A percentile compares a stretch with the other conserved stretches of the same genome.
phyloP scores from a whole-genome alignment of 2,888 invertebrate genomes.

The Amphimallon solstitiale region DNA sequence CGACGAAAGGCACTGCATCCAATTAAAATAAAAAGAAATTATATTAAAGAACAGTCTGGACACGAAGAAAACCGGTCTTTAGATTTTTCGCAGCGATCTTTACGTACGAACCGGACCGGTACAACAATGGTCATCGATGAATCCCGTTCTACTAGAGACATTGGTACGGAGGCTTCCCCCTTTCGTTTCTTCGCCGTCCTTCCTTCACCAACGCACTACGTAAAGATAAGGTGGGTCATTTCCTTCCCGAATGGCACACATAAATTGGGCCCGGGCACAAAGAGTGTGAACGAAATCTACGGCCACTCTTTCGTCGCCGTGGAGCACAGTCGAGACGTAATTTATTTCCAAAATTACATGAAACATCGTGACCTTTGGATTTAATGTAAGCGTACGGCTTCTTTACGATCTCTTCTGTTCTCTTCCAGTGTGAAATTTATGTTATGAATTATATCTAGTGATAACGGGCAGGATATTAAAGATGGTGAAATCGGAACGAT shows the following conservation, averaged over 20 bases:
- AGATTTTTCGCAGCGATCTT: constrained; percentile 28
- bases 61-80: constrained; percentile 15
- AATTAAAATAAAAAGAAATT: constrained; percentile 33
- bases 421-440: too few species aligned
- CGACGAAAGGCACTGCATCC: constrained; percentile 13
- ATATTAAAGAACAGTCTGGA: constrained; percentile 31
- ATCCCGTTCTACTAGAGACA: neutral
- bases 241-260: constrained; percentile 1
- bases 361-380: too few species aligned
- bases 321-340: neutral
- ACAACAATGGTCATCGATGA: neutral
- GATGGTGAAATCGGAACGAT: too few species aligned
- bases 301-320: neutral
- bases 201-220: neutral
- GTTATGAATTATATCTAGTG: too few species aligned
- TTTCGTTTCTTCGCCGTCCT: neutral
- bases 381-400: too few species aligned
- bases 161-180: neutral
- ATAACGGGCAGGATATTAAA: too few species aligned
- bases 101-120: neutral
- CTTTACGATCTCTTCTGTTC: too few species aligned
- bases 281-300: neutral
- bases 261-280: neutral
- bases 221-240: constrained; percentile 11
- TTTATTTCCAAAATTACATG: neutral